These are phyloP conservation scores for Drosophila trapezifrons DNA, from an alignment of 1,140 invertebrate species.

Conservation along the genomic window DNA sequence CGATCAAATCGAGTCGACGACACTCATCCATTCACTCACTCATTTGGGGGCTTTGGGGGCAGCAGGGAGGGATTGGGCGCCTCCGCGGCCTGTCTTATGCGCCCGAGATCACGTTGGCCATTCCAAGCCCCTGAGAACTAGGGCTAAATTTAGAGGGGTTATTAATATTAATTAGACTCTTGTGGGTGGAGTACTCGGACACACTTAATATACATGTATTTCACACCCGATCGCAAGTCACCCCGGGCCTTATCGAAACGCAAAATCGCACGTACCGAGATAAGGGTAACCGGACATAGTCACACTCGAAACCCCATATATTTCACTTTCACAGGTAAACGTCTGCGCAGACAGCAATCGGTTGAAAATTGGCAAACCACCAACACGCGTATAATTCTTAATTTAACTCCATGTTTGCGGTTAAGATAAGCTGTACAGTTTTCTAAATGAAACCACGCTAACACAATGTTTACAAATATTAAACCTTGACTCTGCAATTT, in stretches of 20 bases:
- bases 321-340: neutral
- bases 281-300: conserved; percentile 33
- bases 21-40: conserved; percentile 20
- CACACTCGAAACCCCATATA: neutral
- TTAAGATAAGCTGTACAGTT: conserved; percentile 1
- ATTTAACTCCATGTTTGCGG: conserved; percentile 6
- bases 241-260: conserved; percentile 37
- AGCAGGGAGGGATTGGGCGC: conserved; percentile 1
- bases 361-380: conserved; percentile 6
- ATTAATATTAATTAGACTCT: conserved; percentile 59
- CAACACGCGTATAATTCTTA: neutral
- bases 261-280: conserved; percentile 54
- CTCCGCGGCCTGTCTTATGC: conserved; percentile 15
- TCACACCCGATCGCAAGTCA: conserved; percentile 32
- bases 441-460: conserved; percentile 5
- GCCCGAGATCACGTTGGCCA: conserved; percentile 38
- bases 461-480: conserved; percentile 29
- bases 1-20: conserved; percentile 17
- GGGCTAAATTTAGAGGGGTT: conserved; percentile 39
- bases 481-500: conserved; percentile 4
- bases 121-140: conserved; percentile 1
- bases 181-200: conserved; percentile 28
- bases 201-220: conserved; percentile 36
- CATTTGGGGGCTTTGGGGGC: neutral
- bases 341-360: conserved; percentile 11